phyloP scores from a whole-genome alignment of 2,797 vertebrate species.

The Pseudochaenichthys georgianus region DNA sequence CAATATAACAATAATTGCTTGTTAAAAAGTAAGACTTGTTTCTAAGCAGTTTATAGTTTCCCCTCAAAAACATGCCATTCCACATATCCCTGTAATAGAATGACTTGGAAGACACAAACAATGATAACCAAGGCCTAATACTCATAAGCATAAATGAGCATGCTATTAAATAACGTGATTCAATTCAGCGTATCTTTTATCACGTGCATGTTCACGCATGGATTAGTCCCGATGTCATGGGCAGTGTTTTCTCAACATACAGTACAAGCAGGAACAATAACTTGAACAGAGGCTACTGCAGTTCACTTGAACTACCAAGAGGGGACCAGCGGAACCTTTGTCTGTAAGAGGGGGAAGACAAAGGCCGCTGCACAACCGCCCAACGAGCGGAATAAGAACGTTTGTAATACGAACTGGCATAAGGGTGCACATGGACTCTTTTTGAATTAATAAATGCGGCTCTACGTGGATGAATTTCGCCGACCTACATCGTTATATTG shows the following conservation, averaged over 20 bases:
- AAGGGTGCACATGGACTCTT: slow-evolving; percentile 69
- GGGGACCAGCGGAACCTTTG: slow-evolving; percentile 55
- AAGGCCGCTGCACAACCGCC: slow-evolving; percentile 56
- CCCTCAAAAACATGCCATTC: background rate
- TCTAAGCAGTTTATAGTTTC: background rate
- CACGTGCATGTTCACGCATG: background rate
- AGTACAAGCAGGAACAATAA: slow-evolving; percentile 41
- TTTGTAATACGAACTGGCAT: slow-evolving; percentile 57
- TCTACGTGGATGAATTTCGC: background rate
- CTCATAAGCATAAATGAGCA: background rate
- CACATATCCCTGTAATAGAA: background rate
- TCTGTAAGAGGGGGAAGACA: slow-evolving; percentile 47
- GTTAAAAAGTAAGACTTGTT: background rate
- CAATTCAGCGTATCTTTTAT: slow-evolving; percentile 3
- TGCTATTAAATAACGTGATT: background rate
- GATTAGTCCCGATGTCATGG: slow-evolving; percentile 24
- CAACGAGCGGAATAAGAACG: slow-evolving; percentile 70
- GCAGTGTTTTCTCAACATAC: slow-evolving; percentile 19
- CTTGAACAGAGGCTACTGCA: slow-evolving; percentile 32
- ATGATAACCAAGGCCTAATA: background rate
- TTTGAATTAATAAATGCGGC: background rate
- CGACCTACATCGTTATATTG: background rate
- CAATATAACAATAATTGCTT: background rate
- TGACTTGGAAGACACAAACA: background rate
- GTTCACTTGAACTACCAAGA: slow-evolving; percentile 34